A percentile compares a stretch with the other conserved stretches of the same genome.
phyloP scores from a whole-genome alignment of 2,888 invertebrate species.

The Synanthedon formicaeformis region DNA sequence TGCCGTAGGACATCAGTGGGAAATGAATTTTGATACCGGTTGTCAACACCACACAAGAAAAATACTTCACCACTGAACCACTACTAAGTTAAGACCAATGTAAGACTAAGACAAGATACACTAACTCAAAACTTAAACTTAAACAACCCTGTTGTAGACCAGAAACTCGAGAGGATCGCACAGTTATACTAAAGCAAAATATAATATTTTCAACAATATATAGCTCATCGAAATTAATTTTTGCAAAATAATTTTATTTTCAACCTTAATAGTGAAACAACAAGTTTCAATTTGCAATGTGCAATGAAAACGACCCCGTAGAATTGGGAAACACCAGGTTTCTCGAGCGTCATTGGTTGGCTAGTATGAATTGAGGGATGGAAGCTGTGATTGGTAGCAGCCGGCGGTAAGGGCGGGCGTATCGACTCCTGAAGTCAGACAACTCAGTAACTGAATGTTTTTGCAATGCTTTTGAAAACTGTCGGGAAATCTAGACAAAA shows the following conservation, averaged over 20 bases:
- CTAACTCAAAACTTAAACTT: slow-evolving; percentile 10
- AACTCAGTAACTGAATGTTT: slow-evolving; percentile 6
- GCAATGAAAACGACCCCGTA: slow-evolving; percentile 24
- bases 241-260: slow-evolving; percentile 8
- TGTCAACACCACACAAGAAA: slow-evolving; percentile 14
- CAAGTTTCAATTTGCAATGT: slow-evolving; percentile 12
- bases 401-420: slow-evolving; percentile 43
- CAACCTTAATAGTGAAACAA: neutral
- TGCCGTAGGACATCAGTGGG: slow-evolving; percentile 69
- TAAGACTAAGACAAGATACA: slow-evolving; percentile 7
- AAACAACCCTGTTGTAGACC: slow-evolving; percentile 6
- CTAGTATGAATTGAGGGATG: slow-evolving; percentile 35
- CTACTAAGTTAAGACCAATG: neutral
- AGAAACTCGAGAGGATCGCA: neutral
- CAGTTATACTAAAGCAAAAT: slow-evolving; percentile 47
- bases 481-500: neutral
- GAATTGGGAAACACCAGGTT: slow-evolving; percentile 39
- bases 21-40: slow-evolving; percentile 66
- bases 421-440: slow-evolving; percentile 30
- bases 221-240: slow-evolving; percentile 41
- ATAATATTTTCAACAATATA: slow-evolving; percentile 33
- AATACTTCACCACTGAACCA: slow-evolving; percentile 3
- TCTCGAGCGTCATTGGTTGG: slow-evolving; percentile 39
- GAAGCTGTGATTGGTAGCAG: slow-evolving; percentile 42
- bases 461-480: neutral